Percentiles rank a stretch among this genome's conserved stretches.
Conservation (phyloP, 1,140 invertebrate species). For the Lethrus apterus region DNA sequence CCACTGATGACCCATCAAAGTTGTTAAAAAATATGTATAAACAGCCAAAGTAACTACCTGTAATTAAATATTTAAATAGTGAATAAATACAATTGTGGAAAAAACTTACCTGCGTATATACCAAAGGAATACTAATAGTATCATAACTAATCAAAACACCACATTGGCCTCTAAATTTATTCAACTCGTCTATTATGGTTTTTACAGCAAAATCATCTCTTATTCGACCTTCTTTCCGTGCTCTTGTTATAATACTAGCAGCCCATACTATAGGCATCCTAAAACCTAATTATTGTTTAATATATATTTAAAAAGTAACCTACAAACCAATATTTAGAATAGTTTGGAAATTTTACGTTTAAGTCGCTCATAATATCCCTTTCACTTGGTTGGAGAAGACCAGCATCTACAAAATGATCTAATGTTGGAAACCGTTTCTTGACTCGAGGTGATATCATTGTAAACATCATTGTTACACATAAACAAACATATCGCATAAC, state of each 20-base stretch:
- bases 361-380: constrained; percentile 57
- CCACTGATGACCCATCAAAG: constrained; percentile 79
- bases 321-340: constrained; percentile 70
- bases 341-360: constrained; percentile 60
- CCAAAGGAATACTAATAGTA: constrained; percentile 84
- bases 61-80: constrained; percentile 25
- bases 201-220: constrained; percentile 89
- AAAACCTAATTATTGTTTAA: constrained; percentile 15
- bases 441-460: constrained; percentile 64
- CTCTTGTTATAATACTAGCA: constrained; percentile 76
- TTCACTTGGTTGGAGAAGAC: constrained; percentile 67
- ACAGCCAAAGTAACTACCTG: constrained; percentile 87
- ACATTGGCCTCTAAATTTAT: constrained; percentile 79
- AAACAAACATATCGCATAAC: constrained; percentile 65
- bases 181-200: constrained; percentile 82
- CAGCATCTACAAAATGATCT: constrained; percentile 68
- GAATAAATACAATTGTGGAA: background rate
- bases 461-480: constrained; percentile 59
- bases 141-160: constrained; percentile 78
- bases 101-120: constrained; percentile 76
- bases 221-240: constrained; percentile 83
- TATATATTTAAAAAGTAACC: background rate
- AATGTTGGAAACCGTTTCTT: constrained; percentile 75
- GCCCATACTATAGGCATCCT: constrained; percentile 90
- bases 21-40: constrained; percentile 80